phyloP scores from a whole-genome alignment of 2,113 vertebrate species.

The Aphelocoma coerulescens region DNA sequence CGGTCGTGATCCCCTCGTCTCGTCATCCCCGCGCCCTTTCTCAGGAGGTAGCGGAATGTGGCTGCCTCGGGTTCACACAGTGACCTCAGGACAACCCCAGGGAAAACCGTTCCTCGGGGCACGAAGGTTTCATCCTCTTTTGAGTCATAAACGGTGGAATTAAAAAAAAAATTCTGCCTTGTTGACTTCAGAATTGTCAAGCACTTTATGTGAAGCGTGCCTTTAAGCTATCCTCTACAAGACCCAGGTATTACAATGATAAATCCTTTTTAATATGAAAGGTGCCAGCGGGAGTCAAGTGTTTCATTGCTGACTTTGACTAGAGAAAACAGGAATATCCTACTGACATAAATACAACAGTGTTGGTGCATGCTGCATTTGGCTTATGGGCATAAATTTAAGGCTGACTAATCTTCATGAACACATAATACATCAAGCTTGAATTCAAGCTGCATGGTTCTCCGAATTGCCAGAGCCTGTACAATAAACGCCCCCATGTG shows the following conservation, averaged over 20 bases:
- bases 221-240: background rate
- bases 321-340: background rate
- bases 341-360: background rate
- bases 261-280: background rate
- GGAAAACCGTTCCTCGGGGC: rapidly evolving
- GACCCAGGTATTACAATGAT: background rate
- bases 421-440: too few relatives aligned
- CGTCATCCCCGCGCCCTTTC: rapidly evolving
- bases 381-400: background rate
- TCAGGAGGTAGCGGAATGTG: rapidly evolving
- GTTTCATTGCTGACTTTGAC: background rate
- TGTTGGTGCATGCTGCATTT: background rate
- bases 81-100: rapidly evolving
- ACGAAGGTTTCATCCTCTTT: rapidly evolving
- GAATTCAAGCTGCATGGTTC: background rate
- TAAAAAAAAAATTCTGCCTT: background rate
- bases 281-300: background rate
- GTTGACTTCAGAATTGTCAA: background rate
- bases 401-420: background rate
- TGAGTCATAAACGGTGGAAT: background rate
- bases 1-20: rapidly evolving
- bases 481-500: rapidly evolving
- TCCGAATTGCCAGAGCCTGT: background rate
- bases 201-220: background rate
- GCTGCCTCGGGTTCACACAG: rapidly evolving